Base-by-base conservation (phyloP, 2,113 vertebrate genomes). In the Mormyrus iriodes region DNA sequence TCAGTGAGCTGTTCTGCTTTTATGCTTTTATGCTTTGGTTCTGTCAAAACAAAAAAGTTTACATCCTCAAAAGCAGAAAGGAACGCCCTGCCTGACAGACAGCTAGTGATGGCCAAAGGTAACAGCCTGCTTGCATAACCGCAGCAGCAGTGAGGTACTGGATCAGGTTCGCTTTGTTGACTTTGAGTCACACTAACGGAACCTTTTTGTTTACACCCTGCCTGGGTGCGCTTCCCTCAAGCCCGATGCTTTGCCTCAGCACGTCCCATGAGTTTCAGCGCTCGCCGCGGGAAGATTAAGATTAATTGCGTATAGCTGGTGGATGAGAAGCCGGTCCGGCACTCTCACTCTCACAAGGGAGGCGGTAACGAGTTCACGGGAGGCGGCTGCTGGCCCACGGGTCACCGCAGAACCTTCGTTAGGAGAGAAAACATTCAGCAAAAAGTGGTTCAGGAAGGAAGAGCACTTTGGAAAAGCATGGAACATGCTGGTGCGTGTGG, bases 241-340 rank as follows among this genome's bases (percentile, higher is more conserved):
- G n/a, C 24, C 49, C 1, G 48, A 2, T 12, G 46, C 46, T 49
- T 52, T 86, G 39, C 44, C 39, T 86, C 44, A 53, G 44, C n/a
- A 13, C 49, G 49, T 86, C 44, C 85, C n/a, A 7, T 51, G 85
- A 31, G 21, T 17, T 51, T 86, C 46, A 51, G 15, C 49, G 15
- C 44, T 15, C 27, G 17, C 49, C n/a, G 85, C 21, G 24, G 46
- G 15, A n/a, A 86, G 85, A 86, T 86, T 86, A 86, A 86, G 85
- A 86, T 86, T 51, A 86, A 86, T 86, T 86, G 85, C 42, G 82
- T 51, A 49, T 31, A 86, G 85, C 49, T 52, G 85, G 24, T 52
- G 46, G 85, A 46, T 52, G 15, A 86, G 13, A 52, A 49, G 85
- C 49, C 48, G 46, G 48, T 31, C n/a, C 46, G 19, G 49, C 24